Percentiles rank a stretch among this genome's conserved stretches.
phyloP scores from a whole-genome alignment of 1,140 invertebrate species.

The Watersipora subatra region DNA sequence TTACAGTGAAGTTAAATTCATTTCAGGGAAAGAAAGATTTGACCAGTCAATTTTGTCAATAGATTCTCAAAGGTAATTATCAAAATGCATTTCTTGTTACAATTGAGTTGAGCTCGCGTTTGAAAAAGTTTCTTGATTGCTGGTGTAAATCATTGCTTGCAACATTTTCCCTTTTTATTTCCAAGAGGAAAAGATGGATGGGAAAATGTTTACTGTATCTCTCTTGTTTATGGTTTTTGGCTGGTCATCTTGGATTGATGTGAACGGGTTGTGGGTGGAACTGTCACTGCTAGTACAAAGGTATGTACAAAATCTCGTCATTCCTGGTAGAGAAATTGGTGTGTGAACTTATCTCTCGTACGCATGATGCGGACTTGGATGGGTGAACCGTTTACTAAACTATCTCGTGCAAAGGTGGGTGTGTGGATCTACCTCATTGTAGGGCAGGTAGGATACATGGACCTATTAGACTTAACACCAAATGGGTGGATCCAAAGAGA shows the following conservation, averaged over 20 bases:
- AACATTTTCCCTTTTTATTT: too few relatives aligned
- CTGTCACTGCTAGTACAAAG: slow-evolving; percentile 61
- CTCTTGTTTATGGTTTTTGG: slow-evolving; percentile 63
- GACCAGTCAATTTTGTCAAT: too few relatives aligned
- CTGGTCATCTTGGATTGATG: slow-evolving; percentile 66
- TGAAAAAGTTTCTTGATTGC: too few relatives aligned
- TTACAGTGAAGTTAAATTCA: too few relatives aligned
- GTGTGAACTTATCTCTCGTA: not conserved
- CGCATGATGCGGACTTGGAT: not conserved
- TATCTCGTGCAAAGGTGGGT: not conserved
- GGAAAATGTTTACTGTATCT: too few relatives aligned
- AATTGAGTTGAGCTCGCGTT: too few relatives aligned
- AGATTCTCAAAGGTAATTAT: too few relatives aligned
- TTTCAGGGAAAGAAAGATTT: too few relatives aligned
- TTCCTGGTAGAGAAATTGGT: not conserved
- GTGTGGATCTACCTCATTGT: not conserved
- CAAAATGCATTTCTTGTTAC: too few relatives aligned
- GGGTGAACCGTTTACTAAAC: not conserved
- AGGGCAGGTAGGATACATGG: not conserved
- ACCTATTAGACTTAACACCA: not conserved
- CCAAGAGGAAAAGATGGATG: too few relatives aligned
- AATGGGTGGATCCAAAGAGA: not conserved
- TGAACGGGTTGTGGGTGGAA: slow-evolving; percentile 80
- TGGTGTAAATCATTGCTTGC: too few relatives aligned
- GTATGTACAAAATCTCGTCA: not conserved